Conservation (phyloP, 2,113 vertebrate genomes). For the Hippocampus zosterae region DNA sequence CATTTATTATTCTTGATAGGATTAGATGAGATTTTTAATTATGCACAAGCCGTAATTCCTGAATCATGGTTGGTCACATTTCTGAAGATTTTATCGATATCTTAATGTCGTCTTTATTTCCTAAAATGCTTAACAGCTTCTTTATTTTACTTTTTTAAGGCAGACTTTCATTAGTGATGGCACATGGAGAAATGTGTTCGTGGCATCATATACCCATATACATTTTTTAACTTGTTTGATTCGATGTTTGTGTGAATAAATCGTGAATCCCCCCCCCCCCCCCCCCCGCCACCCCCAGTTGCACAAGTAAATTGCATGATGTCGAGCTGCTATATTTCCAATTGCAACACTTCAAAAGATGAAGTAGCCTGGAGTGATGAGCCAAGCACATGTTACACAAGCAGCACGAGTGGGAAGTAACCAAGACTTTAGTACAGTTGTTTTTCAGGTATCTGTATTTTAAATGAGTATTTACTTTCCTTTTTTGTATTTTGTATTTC, state of each 20-base stretch:
- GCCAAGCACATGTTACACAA: background rate
- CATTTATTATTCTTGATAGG: background rate
- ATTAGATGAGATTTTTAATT: background rate
- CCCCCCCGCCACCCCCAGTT: background rate
- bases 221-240: too few relatives aligned
- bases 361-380: background rate
- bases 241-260: too few relatives aligned
- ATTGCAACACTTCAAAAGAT: background rate
- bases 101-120: background rate
- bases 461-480: too few relatives aligned
- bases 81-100: background rate
- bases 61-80: background rate
- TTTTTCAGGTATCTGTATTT: too few relatives aligned
- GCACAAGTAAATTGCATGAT: background rate
- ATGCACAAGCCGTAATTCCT: background rate
- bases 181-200: too few relatives aligned
- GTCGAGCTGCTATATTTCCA: background rate
- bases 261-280: too few relatives aligned
- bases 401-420: background rate
- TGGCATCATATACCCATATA: too few relatives aligned
- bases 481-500: too few relatives aligned
- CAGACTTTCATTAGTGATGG: too few relatives aligned
- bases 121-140: background rate
- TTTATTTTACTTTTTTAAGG: too few relatives aligned
- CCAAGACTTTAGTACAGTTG: background rate